These are phyloP conservation scores for Pantherophis vulpinus DNA, from an alignment of 2,797 vertebrate genomes.

Conservation along the genomic window DNA sequence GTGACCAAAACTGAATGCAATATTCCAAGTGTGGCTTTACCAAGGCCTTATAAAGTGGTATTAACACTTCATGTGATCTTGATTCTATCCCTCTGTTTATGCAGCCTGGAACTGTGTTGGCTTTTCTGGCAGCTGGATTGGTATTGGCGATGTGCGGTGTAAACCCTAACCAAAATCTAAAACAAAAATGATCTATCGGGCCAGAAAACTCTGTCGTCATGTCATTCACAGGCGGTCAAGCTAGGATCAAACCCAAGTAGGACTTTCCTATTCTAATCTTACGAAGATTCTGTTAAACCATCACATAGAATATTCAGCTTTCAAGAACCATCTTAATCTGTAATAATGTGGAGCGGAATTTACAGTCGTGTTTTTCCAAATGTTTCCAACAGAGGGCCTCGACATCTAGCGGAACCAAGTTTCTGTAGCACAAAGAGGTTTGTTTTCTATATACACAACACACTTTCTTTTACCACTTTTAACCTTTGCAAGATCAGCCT, in stretches of 20 bases:
- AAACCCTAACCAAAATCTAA: too few relatives aligned
- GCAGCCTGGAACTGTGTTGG: too few relatives aligned
- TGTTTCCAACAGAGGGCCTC: slow-evolving; percentile 77
- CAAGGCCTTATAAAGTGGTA: too few relatives aligned
- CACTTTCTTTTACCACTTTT: neutral
- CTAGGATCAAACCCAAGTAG: neutral
- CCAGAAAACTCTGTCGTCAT: too few relatives aligned
- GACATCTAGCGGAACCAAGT: slow-evolving; percentile 53
- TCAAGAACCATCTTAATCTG: neutral
- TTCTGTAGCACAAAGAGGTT: slow-evolving; percentile 26
- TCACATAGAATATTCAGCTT: neutral
- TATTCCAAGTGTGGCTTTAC: too few relatives aligned
- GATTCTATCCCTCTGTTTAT: too few relatives aligned
- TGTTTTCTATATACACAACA: neutral
- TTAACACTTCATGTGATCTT: too few relatives aligned
- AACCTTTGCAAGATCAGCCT: neutral
- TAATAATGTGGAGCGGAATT: neutral
- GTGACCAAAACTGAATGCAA: too few relatives aligned
- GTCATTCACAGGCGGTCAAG: neutral
- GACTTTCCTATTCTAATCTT: neutral
- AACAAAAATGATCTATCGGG: too few relatives aligned
- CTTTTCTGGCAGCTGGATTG: too few relatives aligned
- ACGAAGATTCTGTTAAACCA: neutral
- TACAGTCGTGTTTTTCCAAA: slow-evolving; percentile 42
- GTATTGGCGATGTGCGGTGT: too few relatives aligned